phyloP scores from a whole-genome alignment of 2,888 invertebrate genomes.

The Dyspetes luteomarginatus region DNA sequence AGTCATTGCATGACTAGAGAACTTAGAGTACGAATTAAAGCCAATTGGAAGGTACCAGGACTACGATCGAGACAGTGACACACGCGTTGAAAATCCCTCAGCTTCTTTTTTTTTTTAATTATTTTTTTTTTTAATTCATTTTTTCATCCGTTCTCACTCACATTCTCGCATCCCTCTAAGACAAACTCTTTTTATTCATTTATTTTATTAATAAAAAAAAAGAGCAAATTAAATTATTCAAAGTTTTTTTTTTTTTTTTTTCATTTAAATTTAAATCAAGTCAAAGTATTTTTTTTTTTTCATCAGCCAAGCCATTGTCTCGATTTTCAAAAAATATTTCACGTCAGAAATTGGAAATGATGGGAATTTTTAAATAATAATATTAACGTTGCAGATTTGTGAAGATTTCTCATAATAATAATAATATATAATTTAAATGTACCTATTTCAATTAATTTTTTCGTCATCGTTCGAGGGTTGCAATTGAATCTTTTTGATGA shows the following conservation, averaged over 20 bases:
- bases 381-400: too few relatives aligned
- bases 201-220: too few relatives aligned
- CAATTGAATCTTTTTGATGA: constrained; percentile 23
- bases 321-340: too few relatives aligned
- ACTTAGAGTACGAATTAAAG: constrained; percentile 79
- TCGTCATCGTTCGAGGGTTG: background rate
- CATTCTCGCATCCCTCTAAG: background rate
- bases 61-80: constrained; percentile 70
- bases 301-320: too few relatives aligned
- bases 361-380: too few relatives aligned
- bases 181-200: background rate
- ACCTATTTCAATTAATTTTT: background rate
- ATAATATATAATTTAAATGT: background rate
- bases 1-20: constrained; percentile 80
- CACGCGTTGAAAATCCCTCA: constrained; percentile 44
- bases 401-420: too few relatives aligned
- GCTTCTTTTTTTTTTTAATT: too few relatives aligned
- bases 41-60: constrained; percentile 80
- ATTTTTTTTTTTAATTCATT: background rate
- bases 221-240: too few relatives aligned
- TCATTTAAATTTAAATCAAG: too few relatives aligned
- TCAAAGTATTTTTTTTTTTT: too few relatives aligned
- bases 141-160: background rate
- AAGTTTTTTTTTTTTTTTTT: too few relatives aligned
- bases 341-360: too few relatives aligned